Base-by-base conservation (phyloP, 2,113 vertebrate species). In the Ophthalmolycus amberensis region DNA sequence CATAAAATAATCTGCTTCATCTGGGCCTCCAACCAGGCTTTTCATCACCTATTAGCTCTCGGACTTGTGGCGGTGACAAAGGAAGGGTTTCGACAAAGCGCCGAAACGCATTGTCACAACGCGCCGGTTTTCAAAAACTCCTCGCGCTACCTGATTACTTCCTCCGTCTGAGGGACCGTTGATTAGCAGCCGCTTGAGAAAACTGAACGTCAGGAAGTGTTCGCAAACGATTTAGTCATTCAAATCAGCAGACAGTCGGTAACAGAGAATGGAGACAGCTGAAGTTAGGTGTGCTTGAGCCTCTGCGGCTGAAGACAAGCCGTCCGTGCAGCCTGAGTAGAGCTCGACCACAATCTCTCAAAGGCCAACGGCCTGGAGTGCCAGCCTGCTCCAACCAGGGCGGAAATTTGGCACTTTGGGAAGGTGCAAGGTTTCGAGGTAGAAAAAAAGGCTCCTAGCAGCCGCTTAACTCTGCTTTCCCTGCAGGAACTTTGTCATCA, bases 31-130 rank as follows among this genome's bases (percentile, higher is more conserved):
- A 8, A 89, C 34, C 27, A 25, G 85, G 40, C 86, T 86, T 92
- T 92, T 94, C 94, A 94, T 65, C 84, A 83, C 90, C 86, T 90
- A 93, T 94, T 94, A 94, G 84, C 70, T 46, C 76, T 76, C 42
- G 71, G 75, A 88, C 44, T 32, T n/a, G 63, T 15, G 46, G 62
- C 1, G 52, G 79, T 80, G 89, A 92, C 91, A 89, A 89, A 90
- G 75, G 78, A 79, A 77, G 74, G 65, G 82, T 88, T 93, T 80
- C 85, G 93, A 94, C 92, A 92, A 91, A 88, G 79, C 32, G 72
- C 85, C 92, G 89, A 92, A 93, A 92, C 84, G 93, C 79, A 85
- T 75, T 89, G 90, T 92, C 91, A 91, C 79, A 84, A 79, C 56
- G 32, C 12, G 9, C 38, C 15, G 62, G 34, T 27, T 82, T 69